phyloP scores from a whole-genome alignment of 2,797 vertebrate genomes.

The Periophthalmus magnuspinnatus region DNA sequence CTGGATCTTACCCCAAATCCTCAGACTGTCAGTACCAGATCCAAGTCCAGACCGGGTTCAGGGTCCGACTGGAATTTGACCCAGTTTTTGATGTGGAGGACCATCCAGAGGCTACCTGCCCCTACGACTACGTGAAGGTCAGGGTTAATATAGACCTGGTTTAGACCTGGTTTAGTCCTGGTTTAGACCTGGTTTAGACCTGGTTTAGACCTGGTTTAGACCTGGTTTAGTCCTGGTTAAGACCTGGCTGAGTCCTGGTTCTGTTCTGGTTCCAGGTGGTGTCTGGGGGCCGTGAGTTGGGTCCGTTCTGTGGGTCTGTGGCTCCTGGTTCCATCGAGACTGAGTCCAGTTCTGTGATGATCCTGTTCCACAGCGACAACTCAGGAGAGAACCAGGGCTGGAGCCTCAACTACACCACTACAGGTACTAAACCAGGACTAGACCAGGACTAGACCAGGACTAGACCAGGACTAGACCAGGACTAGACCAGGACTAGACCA shows the following conservation, averaged over 20 bases:
- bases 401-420: conserved; percentile 83
- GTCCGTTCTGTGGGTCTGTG: conserved; percentile 86
- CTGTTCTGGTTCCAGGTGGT: neutral
- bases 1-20: conserved; percentile 90
- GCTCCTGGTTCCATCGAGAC: conserved; percentile 85
- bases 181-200: neutral
- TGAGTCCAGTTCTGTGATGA: conserved; percentile 73
- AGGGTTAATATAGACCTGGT: neutral
- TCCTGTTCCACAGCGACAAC: conserved; percentile 90
- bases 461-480: too few relatives aligned
- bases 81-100: conserved; percentile 90
- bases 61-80: conserved; percentile 85
- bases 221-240: neutral
- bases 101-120: conserved; percentile 89
- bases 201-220: neutral
- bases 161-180: neutral
- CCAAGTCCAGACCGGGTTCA: conserved; percentile 86
- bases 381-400: conserved; percentile 93
- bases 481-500: neutral
- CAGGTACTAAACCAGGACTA: conserved; percentile 15
- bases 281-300: conserved; percentile 62
- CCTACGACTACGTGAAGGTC: conserved; percentile 93
- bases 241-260: neutral
- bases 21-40: conserved; percentile 88
- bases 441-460: neutral